Evolutionary conservation across 2,797 vertebrate species (phyloP), one percentile per base, ranked within the genome.

Genomic region (Tadarida brasiliensis): DNA sequence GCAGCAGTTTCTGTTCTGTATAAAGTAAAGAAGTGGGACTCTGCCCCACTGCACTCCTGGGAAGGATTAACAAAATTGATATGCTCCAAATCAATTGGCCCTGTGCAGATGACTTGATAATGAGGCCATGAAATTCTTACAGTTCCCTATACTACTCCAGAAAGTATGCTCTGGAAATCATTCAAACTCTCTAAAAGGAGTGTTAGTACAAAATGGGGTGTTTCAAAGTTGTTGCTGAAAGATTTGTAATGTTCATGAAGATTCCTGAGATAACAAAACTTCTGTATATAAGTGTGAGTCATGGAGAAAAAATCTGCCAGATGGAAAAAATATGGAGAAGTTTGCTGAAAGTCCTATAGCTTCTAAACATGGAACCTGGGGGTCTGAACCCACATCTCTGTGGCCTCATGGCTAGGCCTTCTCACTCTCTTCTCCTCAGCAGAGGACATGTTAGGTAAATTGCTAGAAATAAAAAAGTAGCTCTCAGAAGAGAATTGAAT

Each of bases 261-360:
- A 77, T 51, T 49, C 57, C 71, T 68, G 51, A 94, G 33, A 78
- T 54, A 73, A 33, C 26, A 57, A 77, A n/a, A 65, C 7, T 74
- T 73, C n/a, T n/a, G 10, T 85, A 15, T 65, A 77, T 76, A 76
- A 14, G 7, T 56, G 12, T 82, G 57, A 71, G 28, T 94, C 44
- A 77, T 26, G 15, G 5, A 84, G 47, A 76, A 61, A 56, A 73
- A 77, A 85, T 19, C 63, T 90, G 35, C 33, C 63, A 57, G 54
- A 26, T 96, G 61, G 59, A 65, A 94, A 93, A 96, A 30, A n/a
- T n/a, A 77, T 22, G 16, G 47, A 89, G 65, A 91, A 91, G 73
- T 73, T 65, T 87, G 57, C n/a, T 11, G 1, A 63, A 11, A 26
- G 15, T 54, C 9, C 33, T 59, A 26, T 16, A 70, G 51, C 49